Percentiles rank a stretch among this genome's conserved stretches.
Conservation (phyloP, 2,113 vertebrate genomes). For the Alethe diademata region DNA sequence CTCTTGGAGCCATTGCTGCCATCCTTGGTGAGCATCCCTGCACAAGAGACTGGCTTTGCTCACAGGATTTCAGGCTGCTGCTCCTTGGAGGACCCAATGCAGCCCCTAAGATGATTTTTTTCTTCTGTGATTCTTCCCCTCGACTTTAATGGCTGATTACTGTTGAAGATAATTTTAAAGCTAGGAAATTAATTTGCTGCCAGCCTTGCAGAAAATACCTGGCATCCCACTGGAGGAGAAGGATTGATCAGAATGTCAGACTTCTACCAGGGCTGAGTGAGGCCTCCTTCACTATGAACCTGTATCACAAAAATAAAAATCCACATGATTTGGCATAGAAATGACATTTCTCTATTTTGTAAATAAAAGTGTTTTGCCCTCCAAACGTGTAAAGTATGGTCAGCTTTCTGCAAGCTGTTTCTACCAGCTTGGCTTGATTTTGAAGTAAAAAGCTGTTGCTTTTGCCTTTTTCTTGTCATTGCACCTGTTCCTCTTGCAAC, state of each 20-base stretch:
- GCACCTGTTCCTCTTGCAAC: background rate
- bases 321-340: background rate
- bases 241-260: background rate
- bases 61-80: background rate
- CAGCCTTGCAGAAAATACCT: background rate
- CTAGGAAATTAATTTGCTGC: background rate
- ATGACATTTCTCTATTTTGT: background rate
- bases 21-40: rapidly evolving
- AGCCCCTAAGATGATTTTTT: background rate
- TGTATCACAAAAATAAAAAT: background rate
- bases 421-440: background rate
- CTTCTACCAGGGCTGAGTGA: background rate
- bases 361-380: background rate
- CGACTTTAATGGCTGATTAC: background rate
- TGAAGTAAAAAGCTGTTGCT: background rate
- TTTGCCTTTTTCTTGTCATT: background rate
- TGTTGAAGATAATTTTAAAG: background rate
- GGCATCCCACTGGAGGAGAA: background rate
- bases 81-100: background rate
- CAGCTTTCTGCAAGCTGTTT: background rate
- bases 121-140: background rate
- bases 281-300: background rate
- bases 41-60: background rate
- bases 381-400: background rate
- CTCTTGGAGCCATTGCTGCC: background rate